phyloP scores from a whole-genome alignment of 1,140 invertebrate species.

The Drosophila pruinosa region DNA sequence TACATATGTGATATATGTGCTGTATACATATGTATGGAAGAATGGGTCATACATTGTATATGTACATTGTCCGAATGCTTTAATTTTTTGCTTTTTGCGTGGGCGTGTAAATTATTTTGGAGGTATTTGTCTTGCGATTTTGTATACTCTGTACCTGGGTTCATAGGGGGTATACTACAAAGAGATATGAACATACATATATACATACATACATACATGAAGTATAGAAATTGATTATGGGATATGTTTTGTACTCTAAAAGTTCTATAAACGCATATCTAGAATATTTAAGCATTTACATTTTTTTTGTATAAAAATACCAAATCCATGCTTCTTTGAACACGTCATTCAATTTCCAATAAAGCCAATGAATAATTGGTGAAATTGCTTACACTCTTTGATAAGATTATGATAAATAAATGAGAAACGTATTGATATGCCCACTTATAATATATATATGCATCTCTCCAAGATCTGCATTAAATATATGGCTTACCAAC shows the following conservation, averaged over 20 bases:
- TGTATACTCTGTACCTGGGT: background rate
- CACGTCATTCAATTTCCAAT: too few species aligned
- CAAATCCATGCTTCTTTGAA: too few species aligned
- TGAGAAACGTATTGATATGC: background rate
- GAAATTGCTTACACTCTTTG: background rate
- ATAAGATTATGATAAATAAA: background rate
- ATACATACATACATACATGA: too few species aligned
- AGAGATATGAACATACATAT: background rate
- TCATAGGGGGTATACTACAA: background rate
- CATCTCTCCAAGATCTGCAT: background rate
- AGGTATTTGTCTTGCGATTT: background rate
- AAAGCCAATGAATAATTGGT: background rate
- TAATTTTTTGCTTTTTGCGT: conserved; percentile 25
- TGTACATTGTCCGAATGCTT: conserved; percentile 27
- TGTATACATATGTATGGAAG: conserved; percentile 9
- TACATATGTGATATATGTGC: background rate
- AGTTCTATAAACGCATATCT: too few species aligned
- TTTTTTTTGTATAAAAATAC: too few species aligned
- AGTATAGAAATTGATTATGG: too few species aligned
- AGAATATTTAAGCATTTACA: too few species aligned
- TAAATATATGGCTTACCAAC: background rate
- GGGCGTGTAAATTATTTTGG: conserved; percentile 42
- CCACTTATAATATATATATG: background rate
- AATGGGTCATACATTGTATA: conserved; percentile 13
- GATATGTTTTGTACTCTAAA: too few species aligned